Percentiles rank a stretch among this genome's conserved stretches.
Conservation (phyloP, 2,113 vertebrate genomes). For the Puntigrus tetrazona region DNA sequence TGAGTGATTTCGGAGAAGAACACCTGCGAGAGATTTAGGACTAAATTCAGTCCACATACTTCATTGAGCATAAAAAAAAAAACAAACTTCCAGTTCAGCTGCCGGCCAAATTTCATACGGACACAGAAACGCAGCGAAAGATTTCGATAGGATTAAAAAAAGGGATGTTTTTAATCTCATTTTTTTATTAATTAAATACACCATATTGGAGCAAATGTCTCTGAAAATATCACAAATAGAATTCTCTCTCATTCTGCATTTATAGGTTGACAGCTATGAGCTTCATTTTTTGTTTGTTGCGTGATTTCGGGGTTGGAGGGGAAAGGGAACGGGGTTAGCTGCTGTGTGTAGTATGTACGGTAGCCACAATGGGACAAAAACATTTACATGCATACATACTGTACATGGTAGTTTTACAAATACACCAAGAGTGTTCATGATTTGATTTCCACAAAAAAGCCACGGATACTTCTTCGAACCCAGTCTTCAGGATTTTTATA, state of each 20-base stretch:
- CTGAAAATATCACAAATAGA: slow-evolving; percentile 99
- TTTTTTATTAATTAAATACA: slow-evolving; percentile 99
- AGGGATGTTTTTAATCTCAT: slow-evolving; percentile 76
- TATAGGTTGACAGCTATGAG: slow-evolving; percentile 90
- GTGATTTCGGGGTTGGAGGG: slow-evolving; percentile 61
- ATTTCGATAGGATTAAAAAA: slow-evolving; percentile 20
- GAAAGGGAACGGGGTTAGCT: slow-evolving; percentile 32
- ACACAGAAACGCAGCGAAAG: slow-evolving; percentile 18
- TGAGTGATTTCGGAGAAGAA: slow-evolving; percentile 22
- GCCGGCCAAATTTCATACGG: neutral
- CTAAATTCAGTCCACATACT: neutral
- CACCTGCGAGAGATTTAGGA: neutral
- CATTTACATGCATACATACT: slow-evolving; percentile 99
- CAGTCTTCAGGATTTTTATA: slow-evolving; percentile 79
- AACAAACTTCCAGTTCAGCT: neutral
- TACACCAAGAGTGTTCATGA: slow-evolving; percentile 98
- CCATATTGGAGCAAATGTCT: slow-evolving; percentile 99
- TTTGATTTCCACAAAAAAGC: slow-evolving; percentile 92
- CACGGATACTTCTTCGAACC: slow-evolving; percentile 85
- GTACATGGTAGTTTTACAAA: slow-evolving; percentile 97
- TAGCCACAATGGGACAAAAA: slow-evolving; percentile 95
- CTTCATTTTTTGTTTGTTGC: slow-evolving; percentile 77
- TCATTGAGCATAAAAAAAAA: neutral
- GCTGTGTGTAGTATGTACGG: slow-evolving; percentile 72
- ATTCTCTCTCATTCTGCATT: slow-evolving; percentile 99